Evolutionary conservation across 2,113 vertebrate genomes (phyloP).

Genomic region (Aix galericulata): DNA sequence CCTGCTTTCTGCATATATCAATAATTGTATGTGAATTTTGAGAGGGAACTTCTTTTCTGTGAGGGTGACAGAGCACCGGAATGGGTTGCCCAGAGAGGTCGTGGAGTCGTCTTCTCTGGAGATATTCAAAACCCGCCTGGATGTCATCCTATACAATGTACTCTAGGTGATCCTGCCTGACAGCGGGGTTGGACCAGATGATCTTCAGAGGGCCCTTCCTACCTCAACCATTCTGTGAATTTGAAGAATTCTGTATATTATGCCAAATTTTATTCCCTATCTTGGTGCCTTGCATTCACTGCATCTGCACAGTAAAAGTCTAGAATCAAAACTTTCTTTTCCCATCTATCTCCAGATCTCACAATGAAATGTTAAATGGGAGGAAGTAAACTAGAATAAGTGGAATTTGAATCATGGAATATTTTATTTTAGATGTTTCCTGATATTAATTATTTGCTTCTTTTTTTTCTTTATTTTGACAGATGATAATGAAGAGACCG

Average conservation of each 20-base stretch:
- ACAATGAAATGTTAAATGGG: neutral
- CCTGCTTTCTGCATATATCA: neutral
- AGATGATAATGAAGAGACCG: constrained; percentile 71
- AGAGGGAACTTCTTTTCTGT: no score
- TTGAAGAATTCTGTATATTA: neutral
- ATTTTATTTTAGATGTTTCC: neutral
- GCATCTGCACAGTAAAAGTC: neutral
- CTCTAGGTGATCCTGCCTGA: no score
- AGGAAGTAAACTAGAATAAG: neutral
- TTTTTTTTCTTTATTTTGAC: neutral
- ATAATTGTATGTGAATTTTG: neutral
- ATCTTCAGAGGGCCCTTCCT: no score
- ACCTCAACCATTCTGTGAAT: neutral
- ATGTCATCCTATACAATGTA: no score
- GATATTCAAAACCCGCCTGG: no score
- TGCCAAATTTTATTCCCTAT: neutral
- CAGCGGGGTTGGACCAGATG: no score
- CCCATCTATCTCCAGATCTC: neutral
- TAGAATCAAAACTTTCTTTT: neutral
- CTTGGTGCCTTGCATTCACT: neutral
- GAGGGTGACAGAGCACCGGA: no score
- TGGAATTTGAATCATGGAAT: neutral
- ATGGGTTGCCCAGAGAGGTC: no score
- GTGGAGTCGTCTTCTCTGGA: no score
- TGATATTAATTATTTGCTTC: neutral